phyloP scores from a whole-genome alignment of 1,140 invertebrate genomes.

The Brachionus koreanus region DNA sequence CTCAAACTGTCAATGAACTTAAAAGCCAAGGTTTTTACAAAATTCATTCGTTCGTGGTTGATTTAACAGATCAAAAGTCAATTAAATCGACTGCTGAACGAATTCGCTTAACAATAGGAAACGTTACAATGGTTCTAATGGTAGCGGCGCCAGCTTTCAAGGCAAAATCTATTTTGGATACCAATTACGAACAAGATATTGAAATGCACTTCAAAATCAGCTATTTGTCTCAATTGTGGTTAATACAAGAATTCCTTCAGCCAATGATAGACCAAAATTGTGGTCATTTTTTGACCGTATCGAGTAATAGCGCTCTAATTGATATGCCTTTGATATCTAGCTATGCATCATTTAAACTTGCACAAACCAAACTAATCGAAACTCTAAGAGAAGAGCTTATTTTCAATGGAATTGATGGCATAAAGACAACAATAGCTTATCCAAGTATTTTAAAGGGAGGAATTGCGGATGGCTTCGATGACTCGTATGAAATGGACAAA shows the following conservation, averaged over 20 bases:
- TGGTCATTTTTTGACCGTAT: constrained; percentile 38
- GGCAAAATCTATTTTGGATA: background rate
- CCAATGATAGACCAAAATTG: constrained; percentile 20
- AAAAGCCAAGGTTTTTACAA: background rate
- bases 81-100: background rate
- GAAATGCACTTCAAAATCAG: constrained; percentile 25
- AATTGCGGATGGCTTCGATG: background rate
- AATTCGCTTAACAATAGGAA: background rate
- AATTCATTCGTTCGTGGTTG: background rate
- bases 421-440: constrained; percentile 30
- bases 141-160: background rate
- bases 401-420: background rate
- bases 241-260: constrained; percentile 11
- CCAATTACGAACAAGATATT: background rate
- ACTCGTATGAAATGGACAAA: background rate
- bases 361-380: constrained; percentile 30
- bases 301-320: background rate
- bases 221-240: constrained; percentile 23
- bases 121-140: background rate
- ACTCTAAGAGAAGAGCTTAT: constrained; percentile 9
- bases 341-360: constrained; percentile 32
- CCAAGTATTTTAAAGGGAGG: constrained; percentile 7
- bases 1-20: background rate
- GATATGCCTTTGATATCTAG: constrained; percentile 13
- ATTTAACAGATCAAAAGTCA: background rate